Base-by-base conservation (phyloP, 2,113 vertebrate species). In the Climacteris rufus region DNA sequence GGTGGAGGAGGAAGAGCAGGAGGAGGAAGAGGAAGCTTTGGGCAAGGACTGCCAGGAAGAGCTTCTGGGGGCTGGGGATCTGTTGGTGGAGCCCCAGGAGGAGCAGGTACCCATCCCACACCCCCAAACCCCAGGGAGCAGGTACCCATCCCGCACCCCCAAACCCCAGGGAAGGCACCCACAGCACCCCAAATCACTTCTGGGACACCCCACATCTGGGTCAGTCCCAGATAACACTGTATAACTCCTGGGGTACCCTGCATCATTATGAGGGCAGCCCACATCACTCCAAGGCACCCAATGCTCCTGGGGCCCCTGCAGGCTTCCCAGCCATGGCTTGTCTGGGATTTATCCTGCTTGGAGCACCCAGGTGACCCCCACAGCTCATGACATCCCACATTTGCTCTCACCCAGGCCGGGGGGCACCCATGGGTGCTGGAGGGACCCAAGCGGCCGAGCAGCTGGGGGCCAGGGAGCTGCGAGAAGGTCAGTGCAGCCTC, bases 51-150 rank as follows among this genome's bases (percentile, higher is more conserved):
- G 97, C 88, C 95, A 97, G 90, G 97, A 98, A 89, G 98, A 98
- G 94, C 96, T 98, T 96, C 94, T 84, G 5, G 78, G 95, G 61
- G 72, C 90, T 15, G 49, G 96, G 84, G 90, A 98, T 91, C 90
- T 88, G 63, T 95, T 88, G 37, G 87, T 88, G 77, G 95, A 97
- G 84, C 87, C 90, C 69, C 98, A 98, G 74, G 97, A 97, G 47
- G 98, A 99, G 97, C 99, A 99, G 99, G 99, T 99, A 99, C 98
- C 37, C 5, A 1, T 10, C 24, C 7, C 2, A 1, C 4, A 9
- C 25, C 45, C 97, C 98, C 37, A 52, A 42, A 56, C 25, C 47
- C 22, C 7, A 2, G 33, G 20, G n/a, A 99, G 97, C 99, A 99
- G 99, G 99, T 99, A 99, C 98, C 37, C 5, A 1, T 10, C 24